Evolutionary conservation across 1,140 invertebrate genomes (phyloP).

Genomic region (Arctopsyche grandis): DNA sequence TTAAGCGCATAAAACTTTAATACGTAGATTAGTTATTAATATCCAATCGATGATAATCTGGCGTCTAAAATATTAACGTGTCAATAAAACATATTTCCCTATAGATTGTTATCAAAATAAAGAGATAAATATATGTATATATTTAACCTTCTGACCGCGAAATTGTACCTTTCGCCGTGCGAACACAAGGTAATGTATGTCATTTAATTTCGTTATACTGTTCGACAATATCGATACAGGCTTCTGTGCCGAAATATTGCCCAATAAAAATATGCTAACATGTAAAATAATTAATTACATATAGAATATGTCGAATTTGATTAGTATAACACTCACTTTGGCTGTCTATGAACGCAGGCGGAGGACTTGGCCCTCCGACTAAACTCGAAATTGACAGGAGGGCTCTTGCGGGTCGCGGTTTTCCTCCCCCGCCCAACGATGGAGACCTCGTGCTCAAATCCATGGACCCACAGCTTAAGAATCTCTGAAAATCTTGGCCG

Average conservation of each 20-base stretch:
- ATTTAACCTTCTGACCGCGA: neutral
- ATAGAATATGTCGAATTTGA: neutral
- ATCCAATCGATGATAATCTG: too few species aligned
- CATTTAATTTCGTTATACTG: neutral
- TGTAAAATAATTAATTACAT: too few species aligned
- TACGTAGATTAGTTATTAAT: too few species aligned
- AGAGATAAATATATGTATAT: too few species aligned
- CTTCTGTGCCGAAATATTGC: neutral
- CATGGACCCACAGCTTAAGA: constrained; percentile 36
- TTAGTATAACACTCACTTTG: neutral
- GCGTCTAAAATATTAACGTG: too few species aligned
- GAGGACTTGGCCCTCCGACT: constrained; percentile 34
- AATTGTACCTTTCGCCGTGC: neutral
- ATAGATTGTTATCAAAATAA: too few species aligned
- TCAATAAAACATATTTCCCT: too few species aligned
- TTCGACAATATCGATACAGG: neutral
- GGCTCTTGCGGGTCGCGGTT: constrained; percentile 50
- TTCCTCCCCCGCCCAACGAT: constrained; percentile 21
- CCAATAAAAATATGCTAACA: neutral
- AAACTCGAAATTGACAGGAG: constrained; percentile 50
- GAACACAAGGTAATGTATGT: constrained; percentile 4
- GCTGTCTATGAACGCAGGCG: neutral
- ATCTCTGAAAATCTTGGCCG: neutral
- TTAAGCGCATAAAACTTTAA: too few species aligned
- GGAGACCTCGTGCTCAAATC: constrained; percentile 47